These are phyloP conservation scores for Pantherophis guttatus DNA, from an alignment of 2,113 vertebrate genomes.

Conservation along the genomic window DNA sequence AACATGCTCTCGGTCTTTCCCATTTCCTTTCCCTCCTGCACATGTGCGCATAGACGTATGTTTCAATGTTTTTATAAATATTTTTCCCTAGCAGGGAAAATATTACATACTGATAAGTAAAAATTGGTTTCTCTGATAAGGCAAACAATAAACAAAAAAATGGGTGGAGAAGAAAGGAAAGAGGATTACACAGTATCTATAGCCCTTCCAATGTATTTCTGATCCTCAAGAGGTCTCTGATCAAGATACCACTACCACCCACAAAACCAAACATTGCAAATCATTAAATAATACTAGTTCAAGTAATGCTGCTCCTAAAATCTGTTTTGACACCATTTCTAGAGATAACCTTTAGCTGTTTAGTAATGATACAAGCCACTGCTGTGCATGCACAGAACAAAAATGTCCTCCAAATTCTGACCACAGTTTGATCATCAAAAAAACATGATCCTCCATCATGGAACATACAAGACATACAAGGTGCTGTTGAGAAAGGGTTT, in stretches of 20 bases:
- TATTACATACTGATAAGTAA: slow-evolving; percentile 35
- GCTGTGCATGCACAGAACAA: not conserved
- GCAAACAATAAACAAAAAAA: slow-evolving; percentile 20
- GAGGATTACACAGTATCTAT: not conserved
- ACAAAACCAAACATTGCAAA: not conserved
- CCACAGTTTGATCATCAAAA: not conserved
- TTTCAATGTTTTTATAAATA: slow-evolving; percentile 49
- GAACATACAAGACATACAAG: not conserved
- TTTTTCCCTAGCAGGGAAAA: slow-evolving; percentile 26
- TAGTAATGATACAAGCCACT: not conserved
- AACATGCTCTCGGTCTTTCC: slow-evolving; percentile 9
- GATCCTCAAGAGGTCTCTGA: not conserved
- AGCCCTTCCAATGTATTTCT: slow-evolving; percentile 25
- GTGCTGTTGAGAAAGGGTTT: not conserved
- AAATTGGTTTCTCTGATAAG: slow-evolving; percentile 24
- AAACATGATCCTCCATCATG: not conserved
- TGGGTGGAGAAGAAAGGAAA: not conserved
- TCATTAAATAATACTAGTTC: not conserved
- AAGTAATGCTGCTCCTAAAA: not conserved
- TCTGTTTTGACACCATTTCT: fast-evolving
- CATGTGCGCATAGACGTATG: slow-evolving; percentile 4
- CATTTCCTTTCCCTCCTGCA: not conserved
- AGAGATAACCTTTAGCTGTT: not conserved
- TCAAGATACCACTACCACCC: not conserved
- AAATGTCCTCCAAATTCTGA: not conserved